phyloP scores from a whole-genome alignment of 2,888 invertebrate genomes.

The Lissocephala sabroskyi region DNA sequence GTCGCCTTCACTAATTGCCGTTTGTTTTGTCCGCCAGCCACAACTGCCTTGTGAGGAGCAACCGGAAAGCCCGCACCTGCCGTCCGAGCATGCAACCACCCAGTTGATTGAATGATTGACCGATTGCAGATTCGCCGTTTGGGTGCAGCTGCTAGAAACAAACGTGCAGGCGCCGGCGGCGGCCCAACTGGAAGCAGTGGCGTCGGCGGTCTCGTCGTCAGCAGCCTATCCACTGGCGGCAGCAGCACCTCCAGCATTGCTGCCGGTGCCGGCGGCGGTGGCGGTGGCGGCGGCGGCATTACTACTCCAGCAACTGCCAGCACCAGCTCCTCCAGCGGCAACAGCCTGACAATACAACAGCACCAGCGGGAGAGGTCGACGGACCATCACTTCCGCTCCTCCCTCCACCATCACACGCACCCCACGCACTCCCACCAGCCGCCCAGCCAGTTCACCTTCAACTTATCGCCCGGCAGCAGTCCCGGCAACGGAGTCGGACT shows the following conservation, averaged over 20 bases:
- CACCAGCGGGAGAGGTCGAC: conserved; percentile 8
- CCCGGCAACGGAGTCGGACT: conserved; percentile 42
- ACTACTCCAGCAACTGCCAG: conserved; percentile 54
- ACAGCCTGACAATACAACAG: conserved; percentile 45
- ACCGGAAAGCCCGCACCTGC: conserved; percentile 6
- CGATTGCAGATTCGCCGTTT: conserved; percentile 66
- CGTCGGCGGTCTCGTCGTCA: no score
- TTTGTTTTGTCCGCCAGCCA: no score
- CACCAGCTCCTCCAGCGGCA: conserved; percentile 59
- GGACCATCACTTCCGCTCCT: conserved; percentile 13
- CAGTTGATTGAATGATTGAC: conserved; percentile 66
- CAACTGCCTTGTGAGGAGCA: no score
- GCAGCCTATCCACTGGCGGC: conserved; percentile 1
- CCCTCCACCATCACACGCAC: conserved; percentile 33
- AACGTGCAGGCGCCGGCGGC: conserved; percentile 42
- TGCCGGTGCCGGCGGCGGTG: conserved; percentile 13
- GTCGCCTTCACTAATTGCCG: conserved; percentile 9
- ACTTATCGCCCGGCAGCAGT: conserved; percentile 51
- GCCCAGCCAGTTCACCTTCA: conserved; percentile 53
- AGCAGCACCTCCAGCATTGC: neutral
- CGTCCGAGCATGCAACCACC: conserved; percentile 8
- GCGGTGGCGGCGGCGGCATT: conserved; percentile 35
- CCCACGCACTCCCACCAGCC: conserved; percentile 19
- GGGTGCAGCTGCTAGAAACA: conserved; percentile 62
- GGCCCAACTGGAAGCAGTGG: no score